A percentile compares a stretch with the other conserved stretches of the same genome.
These are phyloP conservation scores for Danaus chrysippus DNA, from an alignment of 2,888 invertebrate genomes.

Conservation along the genomic window DNA sequence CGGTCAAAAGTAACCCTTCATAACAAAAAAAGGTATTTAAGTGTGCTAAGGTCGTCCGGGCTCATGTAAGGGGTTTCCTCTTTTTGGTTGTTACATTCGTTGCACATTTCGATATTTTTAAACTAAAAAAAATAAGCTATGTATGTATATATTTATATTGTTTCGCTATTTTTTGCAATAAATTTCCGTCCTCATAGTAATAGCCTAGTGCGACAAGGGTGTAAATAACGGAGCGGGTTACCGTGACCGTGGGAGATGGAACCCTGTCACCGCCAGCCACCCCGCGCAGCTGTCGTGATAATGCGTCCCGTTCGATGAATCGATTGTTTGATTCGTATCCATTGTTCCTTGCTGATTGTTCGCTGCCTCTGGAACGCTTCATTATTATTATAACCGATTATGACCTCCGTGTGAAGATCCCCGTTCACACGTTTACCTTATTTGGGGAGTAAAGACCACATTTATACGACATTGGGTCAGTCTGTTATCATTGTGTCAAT, in stretches of 20 bases:
- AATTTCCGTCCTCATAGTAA: constrained; percentile 1
- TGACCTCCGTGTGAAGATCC: constrained; percentile 22
- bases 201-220: constrained; percentile 28
- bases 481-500: too few relatives aligned
- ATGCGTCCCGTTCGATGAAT: constrained; percentile 54
- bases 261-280: constrained; percentile 47
- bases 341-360: constrained; percentile 55
- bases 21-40: constrained; percentile 51
- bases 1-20: constrained; percentile 50
- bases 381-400: constrained; percentile 30
- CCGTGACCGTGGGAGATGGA: constrained; percentile 63
- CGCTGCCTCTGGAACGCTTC: constrained; percentile 31
- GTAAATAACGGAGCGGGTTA: constrained; percentile 42
- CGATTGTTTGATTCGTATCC: constrained; percentile 67
- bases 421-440: constrained; percentile 14
- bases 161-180: too few relatives aligned
- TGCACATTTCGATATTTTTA: constrained; percentile 11
- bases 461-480: neutral
- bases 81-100: constrained; percentile 24
- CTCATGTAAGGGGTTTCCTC: constrained; percentile 34
- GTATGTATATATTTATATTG: too few relatives aligned
- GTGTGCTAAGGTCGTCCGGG: constrained; percentile 64
- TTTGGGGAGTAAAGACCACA: neutral
- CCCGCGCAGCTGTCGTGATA: constrained; percentile 68
- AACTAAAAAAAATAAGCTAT: too few relatives aligned